Evolutionary conservation across 2,888 invertebrate species (phyloP), one percentile per base, ranked within the genome.

Genomic region (Drosophila quasianomalipes): DNA sequence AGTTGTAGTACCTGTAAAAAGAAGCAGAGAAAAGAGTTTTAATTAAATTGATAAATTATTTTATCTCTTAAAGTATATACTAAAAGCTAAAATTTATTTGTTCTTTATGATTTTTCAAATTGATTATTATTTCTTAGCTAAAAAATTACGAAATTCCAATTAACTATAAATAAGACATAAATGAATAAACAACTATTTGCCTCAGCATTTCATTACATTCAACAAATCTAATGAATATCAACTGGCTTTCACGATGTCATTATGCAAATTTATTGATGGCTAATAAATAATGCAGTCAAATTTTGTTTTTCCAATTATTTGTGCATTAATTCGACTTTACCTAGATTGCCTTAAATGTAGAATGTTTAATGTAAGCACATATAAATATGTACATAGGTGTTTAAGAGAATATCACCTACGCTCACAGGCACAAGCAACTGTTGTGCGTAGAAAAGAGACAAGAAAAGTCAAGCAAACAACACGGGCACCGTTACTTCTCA

Each of bases 1-100:
- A 79, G 76, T 85, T 85, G 88, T 41, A 82, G 83, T 85, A 85
- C 85, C 85, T 85, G 83, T 5, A 52, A 86, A 55, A 53, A 22
- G 53, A n/a, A 72, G 31, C 10, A 69, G 39, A 67, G 57, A 44
- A 66, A 31, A 35, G 0, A n/a, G 30, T 9, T 19, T 35, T 71
- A 67, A 67, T 55, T 16, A 65, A 7, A 60, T 81, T 35, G 5
- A 6, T 6, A n/a, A 6, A 30, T n/a, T 10, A n/a, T n/a, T 19
- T n/a, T 0, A 12, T 19, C 6, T n/a, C 30, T n/a, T 52, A 14
- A 30, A 7, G 0, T 30, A 9, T 28, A 19, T 10, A 19, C 28
- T 19, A 10, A 7, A 52, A 52, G 19, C 4, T 30, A 26, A 47
- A 16, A 26, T 47, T 16, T 4, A 47, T 47, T 26, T 47, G 6